Base-by-base conservation (phyloP, 2,797 vertebrate species). In the Protosalanx chinensis region DNA sequence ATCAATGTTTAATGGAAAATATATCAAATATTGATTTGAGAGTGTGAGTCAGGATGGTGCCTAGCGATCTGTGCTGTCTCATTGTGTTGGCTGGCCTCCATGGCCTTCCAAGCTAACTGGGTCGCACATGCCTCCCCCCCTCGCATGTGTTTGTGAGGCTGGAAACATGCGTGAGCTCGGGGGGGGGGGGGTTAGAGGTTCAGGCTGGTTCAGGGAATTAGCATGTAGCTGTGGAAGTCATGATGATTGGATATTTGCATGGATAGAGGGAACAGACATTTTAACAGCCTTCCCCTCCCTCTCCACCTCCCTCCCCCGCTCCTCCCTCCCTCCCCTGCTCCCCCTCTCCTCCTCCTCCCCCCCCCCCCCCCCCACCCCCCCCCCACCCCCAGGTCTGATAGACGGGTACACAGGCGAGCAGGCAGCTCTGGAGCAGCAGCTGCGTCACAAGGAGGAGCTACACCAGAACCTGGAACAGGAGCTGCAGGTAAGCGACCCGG, bases 331-430 rank as follows among this genome's bases (percentile, higher is more conserved):
- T 3, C n/a, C 20, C n/a, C 20, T n/a, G n/a, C n/a, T n/a, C n/a
- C n/a, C 46, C 2, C 2, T 20, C 7, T 41, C 20, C 7, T 41
- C 10, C 5, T 7, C 13, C 32, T 0, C 15, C 3, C 66, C 74
- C 53, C 72, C 67, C 18, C 1, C 3, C 20, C 3, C 12, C 64
- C 37, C 8, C n/a, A 10, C 59, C 12, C 32, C n/a, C 5, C 23
- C 4, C 68, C 60, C 68, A 37, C 76, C 56, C 74, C 57, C 73
- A 99, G 97, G 94, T 81, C 75, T 98, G 85, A 94, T 98, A 86
- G 97, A 98, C 86, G 95, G 95, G 59, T 98, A 98, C 85, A 93
- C 95, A 10, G 97, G 93, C 67, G 97, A 99, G 86, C 95, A 94
- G 79, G 88, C 91, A 4, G 85, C 85, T n/a, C 84, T 95, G 88